Conservation (phyloP, 30 jellyfish, hydroid and myxozoan species). For the Aurelia sp. region DNA sequence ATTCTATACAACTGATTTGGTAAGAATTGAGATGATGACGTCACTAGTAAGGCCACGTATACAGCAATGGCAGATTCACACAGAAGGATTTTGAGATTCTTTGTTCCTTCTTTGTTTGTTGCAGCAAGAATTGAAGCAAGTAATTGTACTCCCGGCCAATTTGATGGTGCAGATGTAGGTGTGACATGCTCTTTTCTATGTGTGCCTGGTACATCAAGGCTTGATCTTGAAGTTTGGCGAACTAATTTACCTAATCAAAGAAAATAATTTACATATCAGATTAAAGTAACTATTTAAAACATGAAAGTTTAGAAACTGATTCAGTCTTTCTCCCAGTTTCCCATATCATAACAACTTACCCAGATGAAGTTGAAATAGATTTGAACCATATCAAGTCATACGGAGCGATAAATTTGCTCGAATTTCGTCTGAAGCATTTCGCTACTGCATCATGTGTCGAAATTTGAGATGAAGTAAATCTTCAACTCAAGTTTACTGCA, state of each 20-base stretch:
- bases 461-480: too few relatives aligned
- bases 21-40: conserved; percentile 87
- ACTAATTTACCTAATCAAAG: conserved; percentile 64
- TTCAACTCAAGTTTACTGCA: too few relatives aligned
- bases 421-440: too few relatives aligned
- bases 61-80: conserved; percentile 97
- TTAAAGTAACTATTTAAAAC: too few relatives aligned
- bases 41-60: conserved; percentile 80
- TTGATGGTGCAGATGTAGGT: conserved; percentile 92
- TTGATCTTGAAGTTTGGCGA: conserved; percentile 72
- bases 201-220: conserved; percentile 62
- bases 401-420: too few relatives aligned
- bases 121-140: conserved; percentile 84
- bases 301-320: too few relatives aligned
- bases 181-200: conserved; percentile 55
- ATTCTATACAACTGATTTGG: conserved; percentile 89
- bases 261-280: too few relatives aligned
- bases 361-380: too few relatives aligned
- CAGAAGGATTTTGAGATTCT: conserved; percentile 74
- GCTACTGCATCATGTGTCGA: too few relatives aligned
- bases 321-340: too few relatives aligned
- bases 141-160: conserved; percentile 99
- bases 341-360: too few relatives aligned
- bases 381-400: too few relatives aligned
- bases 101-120: conserved; percentile 83